Evolutionary conservation across 2,113 vertebrate species (phyloP), one percentile per base, ranked within the genome.

Genomic region (Pelobates fuscus): DNA sequence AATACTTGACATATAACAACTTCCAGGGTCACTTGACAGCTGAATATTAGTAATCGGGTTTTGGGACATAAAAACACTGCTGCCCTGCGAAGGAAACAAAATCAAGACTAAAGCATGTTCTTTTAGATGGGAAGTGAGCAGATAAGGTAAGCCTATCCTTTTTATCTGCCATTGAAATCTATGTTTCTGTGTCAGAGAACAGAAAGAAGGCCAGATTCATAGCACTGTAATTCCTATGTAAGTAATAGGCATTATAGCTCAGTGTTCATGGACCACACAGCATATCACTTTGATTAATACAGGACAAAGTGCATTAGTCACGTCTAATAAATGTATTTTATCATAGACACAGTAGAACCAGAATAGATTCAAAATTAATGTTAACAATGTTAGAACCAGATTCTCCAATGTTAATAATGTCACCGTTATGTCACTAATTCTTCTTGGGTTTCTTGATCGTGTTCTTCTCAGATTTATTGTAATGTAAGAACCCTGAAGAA

Each of bases 231-330:
- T 71, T 71, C 41, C 41, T 71, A 25, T 17, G 59, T 71, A 71
- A 71, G 60, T 30, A 71, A 62, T 71, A 62, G 58, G 57, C 43
- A 27, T 62, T 71, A 29, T 30, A 62, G 69, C 58, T 12, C 69
- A 62, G 23, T 32, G n/a, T 55, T 71, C 25, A 20, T 71, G 58
- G 69, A 62, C 69, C 69, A 71, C 69, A 23, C 60, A 71, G 69
- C 69, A 71, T 71, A 71, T 71, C 69, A 71, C 58, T 61, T 49
- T 71, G 69, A 71, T 71, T 71, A 72, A 72, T 72, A 62, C 30
- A 72, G 70, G 70, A 72, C 60, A 63, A 72, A 72, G 68, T 70
- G 68, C 68, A 70, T 59, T 70, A 70, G 70, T 72, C 70, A 72
- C 20, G 70, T 72, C 60, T 72, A 72, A 72, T 72, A 72, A 72